Evolutionary conservation across 2,888 invertebrate species (phyloP), one percentile per base, ranked within the genome.

Genomic region (Caenorhabditis uteleia): DNA sequence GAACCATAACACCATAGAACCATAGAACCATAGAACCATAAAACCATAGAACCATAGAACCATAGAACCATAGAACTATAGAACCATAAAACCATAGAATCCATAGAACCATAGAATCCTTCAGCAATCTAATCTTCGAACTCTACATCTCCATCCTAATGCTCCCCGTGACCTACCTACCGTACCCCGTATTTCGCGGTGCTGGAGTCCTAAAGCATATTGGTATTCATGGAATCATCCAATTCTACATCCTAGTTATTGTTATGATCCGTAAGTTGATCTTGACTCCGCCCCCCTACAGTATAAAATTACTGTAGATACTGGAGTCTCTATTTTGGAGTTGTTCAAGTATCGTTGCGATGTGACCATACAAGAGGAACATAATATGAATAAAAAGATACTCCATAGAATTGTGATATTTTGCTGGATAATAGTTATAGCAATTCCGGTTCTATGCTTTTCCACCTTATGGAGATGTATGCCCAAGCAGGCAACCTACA

Each of bases 311-410:
- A n/a, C 14, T 55, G 26, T 18, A 60, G 60, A 60, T 29, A 60
- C 60, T 4, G 60, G 54, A 1, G 12, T 54, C 2, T 60, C 60
- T 5, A 60, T 60, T 23, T 27, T 60, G 2, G 54, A 60, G 25
- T 45, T 60, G 49, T 60, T 60, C 51, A 51, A 51, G 20, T 60
- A 55, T 29, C 54, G 60, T 4, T 60, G 54, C 36, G 44, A 60
- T 33, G 54, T 50, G 0, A 36, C 60, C 14, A 60, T 60, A 4
- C 45, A 40, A 21, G 54, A 60, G 18, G 54, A 54, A 1, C n/a
- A n/a, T n/a, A 60, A 54, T 2, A 12, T 60, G n/a, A 60, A 43
- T 33, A 54, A 54, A 31, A 60, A 55, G n/a, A 45, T 55, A 2
- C 40, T 60, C 6, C 44, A 55, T 12, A 55, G 50, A 40, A 55